Conservation (phyloP, 2,113 vertebrate genomes). For the Malurus elegans region DNA sequence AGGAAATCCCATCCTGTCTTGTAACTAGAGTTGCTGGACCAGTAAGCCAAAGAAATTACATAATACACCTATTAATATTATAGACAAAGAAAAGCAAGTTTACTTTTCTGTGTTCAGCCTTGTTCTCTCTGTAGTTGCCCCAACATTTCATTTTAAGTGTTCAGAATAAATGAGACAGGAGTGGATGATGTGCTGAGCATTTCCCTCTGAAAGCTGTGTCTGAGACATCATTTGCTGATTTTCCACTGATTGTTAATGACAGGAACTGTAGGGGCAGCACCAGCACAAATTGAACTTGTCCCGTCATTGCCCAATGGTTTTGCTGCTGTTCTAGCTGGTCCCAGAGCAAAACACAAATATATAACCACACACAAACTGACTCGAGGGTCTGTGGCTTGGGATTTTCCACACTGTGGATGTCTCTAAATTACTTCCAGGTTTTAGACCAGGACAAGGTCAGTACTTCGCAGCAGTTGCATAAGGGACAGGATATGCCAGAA, state of each 20-base stretch:
- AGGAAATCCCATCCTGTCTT: constrained; percentile 58
- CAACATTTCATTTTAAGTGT: not conserved
- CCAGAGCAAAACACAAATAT: not conserved
- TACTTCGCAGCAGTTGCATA: not conserved
- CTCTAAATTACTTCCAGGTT: not conserved
- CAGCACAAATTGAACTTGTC: not conserved
- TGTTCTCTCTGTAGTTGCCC: not conserved
- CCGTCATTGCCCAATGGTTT: not conserved
- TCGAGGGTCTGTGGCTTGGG: not conserved
- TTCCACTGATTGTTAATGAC: not conserved
- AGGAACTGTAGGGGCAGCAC: not conserved
- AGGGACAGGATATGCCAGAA: not conserved
- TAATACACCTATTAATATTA: not conserved
- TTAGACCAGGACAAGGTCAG: not conserved
- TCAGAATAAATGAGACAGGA: not conserved
- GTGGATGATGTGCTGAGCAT: not conserved
- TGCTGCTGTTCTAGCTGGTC: not conserved
- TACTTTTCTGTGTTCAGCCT: not conserved
- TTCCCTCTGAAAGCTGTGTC: not conserved
- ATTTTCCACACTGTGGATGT: not conserved
- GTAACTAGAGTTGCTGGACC: constrained; percentile 41
- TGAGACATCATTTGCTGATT: not conserved
- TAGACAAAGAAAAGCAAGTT: constrained; percentile 16
- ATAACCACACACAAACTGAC: not conserved
- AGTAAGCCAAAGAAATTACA: constrained; percentile 48